Evolutionary conservation across 2,797 vertebrate species (phyloP).

Genomic region (Yasuhikotakia modesta): DNA sequence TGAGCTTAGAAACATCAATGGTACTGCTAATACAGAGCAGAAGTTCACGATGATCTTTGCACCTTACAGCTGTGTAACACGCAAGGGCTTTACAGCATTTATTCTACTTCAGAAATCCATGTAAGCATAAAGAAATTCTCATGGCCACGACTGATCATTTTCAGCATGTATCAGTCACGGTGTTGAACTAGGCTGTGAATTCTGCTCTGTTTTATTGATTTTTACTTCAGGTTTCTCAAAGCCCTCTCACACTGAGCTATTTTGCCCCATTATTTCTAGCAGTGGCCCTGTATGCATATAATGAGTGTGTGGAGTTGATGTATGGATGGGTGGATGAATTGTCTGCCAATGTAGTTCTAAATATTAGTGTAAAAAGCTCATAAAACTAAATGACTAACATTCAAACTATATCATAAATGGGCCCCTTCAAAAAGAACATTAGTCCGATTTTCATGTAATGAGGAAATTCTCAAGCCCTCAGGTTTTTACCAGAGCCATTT

Average conservation of each 20-base stretch:
- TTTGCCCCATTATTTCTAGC: no score
- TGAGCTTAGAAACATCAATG: conserved; percentile 13
- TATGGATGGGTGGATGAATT: background rate
- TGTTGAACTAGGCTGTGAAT: background rate
- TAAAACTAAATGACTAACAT: background rate
- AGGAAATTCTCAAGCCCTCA: conserved; percentile 3
- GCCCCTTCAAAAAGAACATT: conserved; percentile 9
- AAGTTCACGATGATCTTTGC: background rate
- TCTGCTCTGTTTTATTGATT: no score
- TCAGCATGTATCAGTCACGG: background rate
- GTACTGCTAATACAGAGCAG: background rate
- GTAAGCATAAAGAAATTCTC: background rate
- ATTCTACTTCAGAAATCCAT: background rate
- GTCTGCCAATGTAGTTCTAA: background rate
- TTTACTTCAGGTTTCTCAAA: no score
- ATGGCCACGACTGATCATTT: background rate
- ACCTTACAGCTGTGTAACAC: no score
- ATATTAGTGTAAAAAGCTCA: background rate
- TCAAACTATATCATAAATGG: conserved; percentile 4
- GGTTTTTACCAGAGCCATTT: conserved; percentile 2
- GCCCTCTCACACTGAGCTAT: no score
- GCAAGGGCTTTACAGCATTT: background rate
- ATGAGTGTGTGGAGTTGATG: background rate
- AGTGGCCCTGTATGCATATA: no score
- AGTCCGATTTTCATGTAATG: conserved; percentile 12